Conservation (phyloP, 92 coral and sea anemone genomes). For the Anthopleura xanthogrammica region DNA sequence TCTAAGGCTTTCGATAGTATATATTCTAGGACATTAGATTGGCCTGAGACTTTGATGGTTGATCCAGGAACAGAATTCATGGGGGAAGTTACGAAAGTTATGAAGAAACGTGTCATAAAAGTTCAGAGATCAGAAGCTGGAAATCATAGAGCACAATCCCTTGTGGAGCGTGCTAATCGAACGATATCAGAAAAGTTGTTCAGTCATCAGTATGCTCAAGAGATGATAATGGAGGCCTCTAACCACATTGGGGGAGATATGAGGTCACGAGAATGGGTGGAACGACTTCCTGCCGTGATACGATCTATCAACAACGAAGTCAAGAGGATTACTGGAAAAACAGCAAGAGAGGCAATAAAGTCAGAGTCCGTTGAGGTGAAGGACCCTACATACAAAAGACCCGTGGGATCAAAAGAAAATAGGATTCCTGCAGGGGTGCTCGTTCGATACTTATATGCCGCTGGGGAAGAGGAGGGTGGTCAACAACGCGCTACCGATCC, state of each 20-base stretch:
- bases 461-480: too few species aligned
- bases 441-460: too few species aligned
- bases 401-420: slow-evolving; percentile 7
- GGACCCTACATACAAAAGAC: neutral
- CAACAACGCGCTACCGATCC: too few species aligned
- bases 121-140: neutral
- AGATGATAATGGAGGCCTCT: slow-evolving; percentile 1
- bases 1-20: neutral
- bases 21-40: neutral
- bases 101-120: neutral
- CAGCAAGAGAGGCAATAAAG: neutral
- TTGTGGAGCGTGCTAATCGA: slow-evolving; percentile 15
- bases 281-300: slow-evolving; percentile 11
- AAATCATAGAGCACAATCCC: too few species aligned
- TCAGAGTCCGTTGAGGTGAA: neutral
- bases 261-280: slow-evolving; percentile 15
- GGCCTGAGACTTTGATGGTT: slow-evolving; percentile 14
- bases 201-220: slow-evolving; percentile 30
- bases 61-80: slow-evolving; percentile 29
- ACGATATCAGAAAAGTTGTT: slow-evolving; percentile 16
- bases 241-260: too few species aligned
- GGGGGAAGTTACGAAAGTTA: neutral
- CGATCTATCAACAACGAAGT: neutral
- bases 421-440: too few species aligned
- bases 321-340: neutral